Evolutionary conservation across 2,113 vertebrate species (phyloP), one percentile per base, ranked within the genome.

Genomic region (western clawed frog (Xenopus tropicalis)): DNA sequence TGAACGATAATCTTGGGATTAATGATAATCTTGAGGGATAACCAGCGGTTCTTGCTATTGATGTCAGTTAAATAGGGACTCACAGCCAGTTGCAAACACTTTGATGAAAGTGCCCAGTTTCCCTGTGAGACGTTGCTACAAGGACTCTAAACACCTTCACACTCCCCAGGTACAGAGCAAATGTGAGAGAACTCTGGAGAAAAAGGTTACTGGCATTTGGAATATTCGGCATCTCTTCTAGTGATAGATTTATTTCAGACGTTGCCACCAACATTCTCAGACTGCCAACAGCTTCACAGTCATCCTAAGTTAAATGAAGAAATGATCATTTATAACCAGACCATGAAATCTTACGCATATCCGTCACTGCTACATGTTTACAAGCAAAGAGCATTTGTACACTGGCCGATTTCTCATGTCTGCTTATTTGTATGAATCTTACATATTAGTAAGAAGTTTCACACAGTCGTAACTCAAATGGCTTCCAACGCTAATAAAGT

Each of bases 231-330:
- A 48, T 48, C 10, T 11, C 13, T 48, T 3, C 46, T 48, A 4
- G 16, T 13, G 16, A 48, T 17, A 48, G 7, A 48, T 14, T 48
- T 3, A 48, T 14, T 14, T 17, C 46, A 48, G 46, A 78, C 57
- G 77, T 64, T 68, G 61, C 67, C 80, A 78, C 64, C 69, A 79
- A 1, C 23, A 78, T 73, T 20, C 64, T 72, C 71, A 72, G 66
- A 77, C 44, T 80, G 74, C 81, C 81, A 84, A 66, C 66, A 74
- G 78, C 80, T 85, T 61, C 66, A 75, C 72, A 79, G 74, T 67
- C 51, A 69, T 81, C 81, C 81, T 71, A 83, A 71, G 73, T 76
- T 68, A 0, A 76, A 82, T 72, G 75, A 1, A 29, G 82, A 68
- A 61, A 72, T 78, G 72, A 63, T 37, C 44, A 72, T 69, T 78